Conservation (phyloP, 2,113 vertebrate genomes). For the Percopsis transmontana region DNA sequence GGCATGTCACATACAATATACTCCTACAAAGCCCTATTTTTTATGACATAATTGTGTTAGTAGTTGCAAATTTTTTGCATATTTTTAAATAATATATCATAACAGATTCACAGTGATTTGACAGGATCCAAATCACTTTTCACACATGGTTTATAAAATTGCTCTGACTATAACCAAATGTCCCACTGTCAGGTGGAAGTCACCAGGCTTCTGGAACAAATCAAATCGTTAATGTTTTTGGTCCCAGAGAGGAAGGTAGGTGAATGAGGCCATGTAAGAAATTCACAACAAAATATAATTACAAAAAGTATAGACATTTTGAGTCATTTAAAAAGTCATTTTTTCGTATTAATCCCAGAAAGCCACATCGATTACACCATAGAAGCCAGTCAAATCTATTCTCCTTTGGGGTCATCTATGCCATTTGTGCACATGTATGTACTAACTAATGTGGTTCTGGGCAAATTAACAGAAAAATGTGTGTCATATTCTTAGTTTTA, state of each 20-base stretch:
- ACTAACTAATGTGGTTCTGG: too few relatives aligned
- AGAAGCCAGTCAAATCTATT: constrained; percentile 6
- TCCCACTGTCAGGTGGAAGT: background rate
- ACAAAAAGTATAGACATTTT: background rate
- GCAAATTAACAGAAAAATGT: background rate
- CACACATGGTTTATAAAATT: too few relatives aligned
- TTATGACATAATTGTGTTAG: too few relatives aligned
- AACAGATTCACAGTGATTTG: too few relatives aligned
- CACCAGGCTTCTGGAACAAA: too few relatives aligned
- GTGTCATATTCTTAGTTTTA: too few relatives aligned
- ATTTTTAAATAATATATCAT: too few relatives aligned
- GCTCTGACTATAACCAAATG: background rate
- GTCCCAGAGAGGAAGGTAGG: background rate
- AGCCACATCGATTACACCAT: background rate
- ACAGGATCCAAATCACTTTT: too few relatives aligned
- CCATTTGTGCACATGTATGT: background rate
- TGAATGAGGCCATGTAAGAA: background rate
- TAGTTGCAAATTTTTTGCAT: too few relatives aligned
- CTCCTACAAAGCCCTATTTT: too few relatives aligned
- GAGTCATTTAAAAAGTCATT: too few relatives aligned
- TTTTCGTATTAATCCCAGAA: too few relatives aligned
- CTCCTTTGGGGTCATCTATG: background rate
- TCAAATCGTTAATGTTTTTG: background rate
- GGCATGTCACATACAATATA: background rate
- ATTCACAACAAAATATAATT: background rate